Base-by-base conservation (phyloP, 2,888 invertebrate genomes). In the Megalurothrips usitatus region DNA sequence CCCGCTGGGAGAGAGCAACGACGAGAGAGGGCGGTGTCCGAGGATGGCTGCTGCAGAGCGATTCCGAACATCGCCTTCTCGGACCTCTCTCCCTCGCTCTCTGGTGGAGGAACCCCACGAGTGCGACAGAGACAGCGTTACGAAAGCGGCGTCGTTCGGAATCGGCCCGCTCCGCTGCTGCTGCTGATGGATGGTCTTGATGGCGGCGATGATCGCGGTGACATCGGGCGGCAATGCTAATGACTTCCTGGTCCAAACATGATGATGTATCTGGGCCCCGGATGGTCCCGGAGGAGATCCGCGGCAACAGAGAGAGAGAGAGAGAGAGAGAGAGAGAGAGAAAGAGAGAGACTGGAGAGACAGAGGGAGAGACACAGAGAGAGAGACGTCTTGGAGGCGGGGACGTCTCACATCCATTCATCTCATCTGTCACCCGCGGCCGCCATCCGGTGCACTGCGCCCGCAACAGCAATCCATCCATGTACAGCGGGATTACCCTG, bases 231-330 rank as follows among this genome's bases (percentile, higher is more conserved):
- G 8, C 68, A n/a, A 75, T 26, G 68, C 23, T 75, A 75, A 75
- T 75, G 68, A 75, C 68, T 75, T 75, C 68, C 68, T 75, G 68
- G 68, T 75, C 68, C 68, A 26, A 26, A 52, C 68, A 12, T 26
- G 23, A 75, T 75, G 68, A 75, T 75, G 68, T 75, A 75, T 75
- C 68, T 75, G 34, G 34, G 34, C 6, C 34, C 34, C 34, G 34
- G 34, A 6, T 43, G 58, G 58, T 58, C 58, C 58, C 58, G 17
- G 58, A 19, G 58, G 58, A 58, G 68, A 2, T 43, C 34, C 34
- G 34, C 34, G 34, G 34, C 34, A 6, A 2, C 34, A 6, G 34
- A 43, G 34, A 17, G 58, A 58, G 58, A 58, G n/a, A n/a, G n/a
- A n/a, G n/a, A n/a, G n/a, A n/a, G n/a, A n/a, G n/a, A n/a, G n/a